Percentiles rank a stretch among this genome's conserved stretches.
Conservation (phyloP, 2,797 vertebrate species). For the Sebastolobus alascanus region DNA sequence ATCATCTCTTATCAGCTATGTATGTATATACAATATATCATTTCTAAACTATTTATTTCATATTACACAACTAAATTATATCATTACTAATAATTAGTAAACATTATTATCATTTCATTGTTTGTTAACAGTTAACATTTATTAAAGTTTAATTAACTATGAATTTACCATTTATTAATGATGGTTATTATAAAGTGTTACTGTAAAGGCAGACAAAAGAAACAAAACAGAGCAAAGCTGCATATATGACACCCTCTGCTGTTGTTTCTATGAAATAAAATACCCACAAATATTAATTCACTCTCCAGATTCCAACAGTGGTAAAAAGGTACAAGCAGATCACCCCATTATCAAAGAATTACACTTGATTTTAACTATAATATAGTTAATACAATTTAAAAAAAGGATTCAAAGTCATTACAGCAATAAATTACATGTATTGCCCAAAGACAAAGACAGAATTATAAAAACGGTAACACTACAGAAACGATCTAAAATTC, state of each 20-base stretch:
- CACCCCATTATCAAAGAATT: neutral
- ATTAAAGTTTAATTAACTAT: no score
- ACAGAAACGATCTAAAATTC: neutral
- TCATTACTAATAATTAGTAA: no score
- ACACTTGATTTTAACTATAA: neutral
- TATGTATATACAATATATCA: neutral
- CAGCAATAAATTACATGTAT: neutral
- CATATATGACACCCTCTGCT: neutral
- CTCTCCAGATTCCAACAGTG: neutral
- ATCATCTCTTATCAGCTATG: neutral
- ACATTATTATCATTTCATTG: no score
- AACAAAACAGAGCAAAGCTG: neutral
- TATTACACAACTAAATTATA: no score
- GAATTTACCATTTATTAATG: no score
- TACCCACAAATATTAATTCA: neutral
- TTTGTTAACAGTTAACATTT: no score
- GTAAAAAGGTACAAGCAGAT: neutral
- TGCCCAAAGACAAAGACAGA: neutral
- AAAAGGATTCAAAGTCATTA: neutral
- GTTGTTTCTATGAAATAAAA: neutral
- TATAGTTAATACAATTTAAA: neutral
- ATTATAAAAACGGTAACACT: neutral
- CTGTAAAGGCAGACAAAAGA: neutral
- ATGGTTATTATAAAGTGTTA: neutral
- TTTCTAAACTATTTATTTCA: no score